These are phyloP conservation scores for Cassiopea xamachana DNA, from an alignment of 30 jellyfish, hydroid and myxozoan genomes.

Conservation along the genomic window DNA sequence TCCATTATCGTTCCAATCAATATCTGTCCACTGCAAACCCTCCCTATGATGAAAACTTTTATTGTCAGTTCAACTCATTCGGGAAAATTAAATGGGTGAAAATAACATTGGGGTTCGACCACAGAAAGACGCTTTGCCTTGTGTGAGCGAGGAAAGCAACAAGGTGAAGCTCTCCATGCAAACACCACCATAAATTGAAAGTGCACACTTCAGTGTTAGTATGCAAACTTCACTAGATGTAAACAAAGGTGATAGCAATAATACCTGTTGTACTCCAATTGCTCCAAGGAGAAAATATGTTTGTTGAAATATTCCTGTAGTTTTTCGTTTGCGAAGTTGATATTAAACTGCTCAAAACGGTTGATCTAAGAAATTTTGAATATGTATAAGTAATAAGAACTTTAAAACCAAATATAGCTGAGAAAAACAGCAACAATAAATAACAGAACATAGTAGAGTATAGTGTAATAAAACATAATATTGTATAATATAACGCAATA, in stretches of 20 bases:
- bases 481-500: no score
- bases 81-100: neutral
- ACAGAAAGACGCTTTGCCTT: no score
- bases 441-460: no score
- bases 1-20: slow-evolving; percentile 98
- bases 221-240: neutral
- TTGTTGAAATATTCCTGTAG: slow-evolving; percentile 95
- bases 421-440: no score
- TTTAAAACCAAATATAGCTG: no score
- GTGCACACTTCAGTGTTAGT: neutral
- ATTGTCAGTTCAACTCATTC: neutral
- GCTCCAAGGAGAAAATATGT: slow-evolving; percentile 94
- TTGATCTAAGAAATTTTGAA: slow-evolving; percentile 64
- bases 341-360: slow-evolving; percentile 96
- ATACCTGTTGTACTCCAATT: slow-evolving; percentile 94
- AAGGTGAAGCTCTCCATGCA: no score
- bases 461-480: no score
- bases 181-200: neutral
- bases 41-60: slow-evolving; percentile 54
- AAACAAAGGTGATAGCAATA: neutral
- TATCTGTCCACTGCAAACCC: slow-evolving; percentile 94
- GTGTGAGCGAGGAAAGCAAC: no score
- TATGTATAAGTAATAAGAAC: no score
- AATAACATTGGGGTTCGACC: no score
- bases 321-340: slow-evolving; percentile 95